Evolutionary conservation across 2,797 vertebrate genomes (phyloP).

Genomic region (Chaenodraco wilsoni): DNA sequence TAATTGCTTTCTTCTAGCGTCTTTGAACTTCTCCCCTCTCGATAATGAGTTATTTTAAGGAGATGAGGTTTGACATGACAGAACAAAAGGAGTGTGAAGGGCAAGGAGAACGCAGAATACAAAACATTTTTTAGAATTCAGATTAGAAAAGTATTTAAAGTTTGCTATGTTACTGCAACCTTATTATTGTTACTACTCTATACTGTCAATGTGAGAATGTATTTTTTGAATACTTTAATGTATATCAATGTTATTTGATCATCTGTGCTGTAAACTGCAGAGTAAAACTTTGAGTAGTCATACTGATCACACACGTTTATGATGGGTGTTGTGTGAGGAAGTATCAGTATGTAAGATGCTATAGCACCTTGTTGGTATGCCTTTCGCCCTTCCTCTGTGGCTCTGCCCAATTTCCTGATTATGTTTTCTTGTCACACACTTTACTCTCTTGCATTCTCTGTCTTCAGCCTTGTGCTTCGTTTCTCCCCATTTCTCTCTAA

Average conservation of each 20-base stretch:
- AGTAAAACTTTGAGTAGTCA: not conserved
- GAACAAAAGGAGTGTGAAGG: constrained; percentile 72
- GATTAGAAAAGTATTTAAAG: constrained; percentile 27
- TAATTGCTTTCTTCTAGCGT: constrained; percentile 77
- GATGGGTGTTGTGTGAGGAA: constrained; percentile 34
- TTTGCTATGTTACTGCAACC: not conserved
- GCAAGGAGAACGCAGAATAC: constrained; percentile 53
- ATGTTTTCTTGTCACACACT: constrained; percentile 66
- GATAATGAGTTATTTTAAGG: constrained; percentile 75
- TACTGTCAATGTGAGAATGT: not conserved
- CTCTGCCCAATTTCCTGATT: constrained; percentile 64
- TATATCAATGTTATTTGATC: not conserved
- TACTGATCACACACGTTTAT: constrained; percentile 13
- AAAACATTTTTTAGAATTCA: constrained; percentile 47
- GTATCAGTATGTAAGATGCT: constrained; percentile 51
- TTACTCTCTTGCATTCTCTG: constrained; percentile 37
- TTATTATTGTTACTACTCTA: not conserved
- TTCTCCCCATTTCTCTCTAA: constrained; percentile 35
- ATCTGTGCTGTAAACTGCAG: not conserved
- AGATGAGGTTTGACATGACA: constrained; percentile 73
- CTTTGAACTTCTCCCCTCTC: constrained; percentile 74
- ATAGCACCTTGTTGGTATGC: constrained; percentile 60
- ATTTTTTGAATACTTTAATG: not conserved
- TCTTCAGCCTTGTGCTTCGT: constrained; percentile 37
- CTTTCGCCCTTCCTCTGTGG: constrained; percentile 41